Conservation (phyloP, 2,113 vertebrate genomes). For the Urocolius indicus region DNA sequence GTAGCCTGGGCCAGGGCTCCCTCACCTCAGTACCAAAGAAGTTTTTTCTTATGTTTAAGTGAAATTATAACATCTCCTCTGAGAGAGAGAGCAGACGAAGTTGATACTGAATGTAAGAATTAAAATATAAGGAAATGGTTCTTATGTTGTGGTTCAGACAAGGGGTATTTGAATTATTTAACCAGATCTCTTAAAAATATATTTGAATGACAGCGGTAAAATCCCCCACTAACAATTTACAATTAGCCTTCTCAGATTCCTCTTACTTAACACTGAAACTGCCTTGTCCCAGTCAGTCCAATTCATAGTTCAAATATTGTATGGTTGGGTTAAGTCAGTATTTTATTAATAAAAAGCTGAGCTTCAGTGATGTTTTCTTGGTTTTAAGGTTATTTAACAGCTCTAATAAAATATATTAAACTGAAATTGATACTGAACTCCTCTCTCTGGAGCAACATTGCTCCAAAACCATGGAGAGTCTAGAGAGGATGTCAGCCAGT, state of each 20-base stretch:
- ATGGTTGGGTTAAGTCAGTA: background rate
- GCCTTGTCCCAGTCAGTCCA: background rate
- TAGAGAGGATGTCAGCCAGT: background rate
- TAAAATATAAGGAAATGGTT: background rate
- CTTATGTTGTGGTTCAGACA: background rate
- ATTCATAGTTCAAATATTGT: background rate
- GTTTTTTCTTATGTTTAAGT: too few species aligned
- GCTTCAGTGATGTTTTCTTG: constrained; percentile 13
- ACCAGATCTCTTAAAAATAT: background rate
- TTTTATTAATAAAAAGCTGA: constrained; percentile 13
- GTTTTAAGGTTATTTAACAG: constrained; percentile 25
- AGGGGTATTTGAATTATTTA: background rate
- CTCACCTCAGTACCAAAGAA: too few species aligned
- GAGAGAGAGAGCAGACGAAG: background rate
- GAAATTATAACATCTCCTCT: background rate
- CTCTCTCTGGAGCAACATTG: constrained; percentile 8
- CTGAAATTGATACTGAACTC: constrained; percentile 23
- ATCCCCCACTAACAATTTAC: background rate
- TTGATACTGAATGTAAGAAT: background rate
- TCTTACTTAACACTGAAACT: background rate
- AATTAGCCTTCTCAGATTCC: background rate
- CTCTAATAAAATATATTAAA: constrained; percentile 30
- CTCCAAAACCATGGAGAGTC: background rate
- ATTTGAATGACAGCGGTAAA: background rate
- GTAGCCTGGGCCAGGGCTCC: too few species aligned